Evolutionary conservation across 2,888 invertebrate genomes (phyloP).

Genomic region (Encarsia formosa): DNA sequence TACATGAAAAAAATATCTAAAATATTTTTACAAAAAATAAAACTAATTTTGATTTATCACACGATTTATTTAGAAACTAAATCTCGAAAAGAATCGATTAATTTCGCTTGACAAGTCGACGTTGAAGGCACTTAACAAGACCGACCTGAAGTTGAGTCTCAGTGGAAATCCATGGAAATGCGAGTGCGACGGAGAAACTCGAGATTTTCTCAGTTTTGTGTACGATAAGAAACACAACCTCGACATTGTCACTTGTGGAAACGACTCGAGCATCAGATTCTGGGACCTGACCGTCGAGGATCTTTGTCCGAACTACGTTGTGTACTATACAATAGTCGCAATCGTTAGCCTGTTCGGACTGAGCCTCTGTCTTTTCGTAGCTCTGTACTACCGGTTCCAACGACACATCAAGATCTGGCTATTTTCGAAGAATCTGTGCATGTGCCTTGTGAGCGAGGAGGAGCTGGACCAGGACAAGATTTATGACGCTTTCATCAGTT

Average conservation of each 20-base stretch:
- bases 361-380: slow-evolving; percentile 50
- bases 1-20: too few relatives aligned
- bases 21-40: too few relatives aligned
- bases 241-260: not conserved
- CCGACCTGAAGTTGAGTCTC: slow-evolving; percentile 71
- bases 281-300: not conserved
- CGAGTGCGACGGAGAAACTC: slow-evolving; percentile 78
- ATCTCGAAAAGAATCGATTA: slow-evolving; percentile 59
- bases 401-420: slow-evolving; percentile 66
- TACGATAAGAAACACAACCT: slow-evolving; percentile 34
- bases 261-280: not conserved
- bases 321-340: not conserved
- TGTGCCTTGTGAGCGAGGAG: slow-evolving; percentile 65
- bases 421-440: slow-evolving; percentile 58
- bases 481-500: slow-evolving; percentile 93
- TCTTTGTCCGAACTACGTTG: slow-evolving; percentile 1
- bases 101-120: slow-evolving; percentile 50
- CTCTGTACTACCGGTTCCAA: slow-evolving; percentile 55
- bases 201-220: slow-evolving; percentile 58
- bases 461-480: slow-evolving; percentile 72
- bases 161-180: slow-evolving; percentile 85
- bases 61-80: slow-evolving; percentile 46
- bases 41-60: not conserved
- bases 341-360: not conserved
- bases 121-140: slow-evolving; percentile 50